phyloP scores from a whole-genome alignment of 1,140 invertebrate genomes.

The Danaus melanippus region DNA sequence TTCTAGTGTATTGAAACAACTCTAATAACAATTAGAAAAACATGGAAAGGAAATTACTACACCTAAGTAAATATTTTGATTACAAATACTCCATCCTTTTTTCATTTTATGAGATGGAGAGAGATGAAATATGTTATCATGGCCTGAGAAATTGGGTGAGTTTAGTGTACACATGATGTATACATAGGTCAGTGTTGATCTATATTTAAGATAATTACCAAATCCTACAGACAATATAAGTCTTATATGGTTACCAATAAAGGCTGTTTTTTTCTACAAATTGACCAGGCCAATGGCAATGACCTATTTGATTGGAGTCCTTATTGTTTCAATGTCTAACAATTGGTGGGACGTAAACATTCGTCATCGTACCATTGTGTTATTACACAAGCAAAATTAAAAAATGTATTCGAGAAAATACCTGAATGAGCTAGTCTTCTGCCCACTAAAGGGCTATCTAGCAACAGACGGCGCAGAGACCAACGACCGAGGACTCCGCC shows the following conservation, averaged over 20 bases:
- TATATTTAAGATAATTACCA: conserved; percentile 14
- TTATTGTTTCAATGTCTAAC: conserved; percentile 39
- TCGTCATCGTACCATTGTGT: conserved; percentile 1
- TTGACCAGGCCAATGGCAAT: conserved; percentile 29
- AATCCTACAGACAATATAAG: conserved; percentile 8
- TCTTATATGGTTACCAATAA: conserved; percentile 11
- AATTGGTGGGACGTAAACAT: conserved; percentile 41
- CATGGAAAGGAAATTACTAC: no score
- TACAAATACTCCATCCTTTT: no score
- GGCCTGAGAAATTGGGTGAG: no score
- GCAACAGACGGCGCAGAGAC: conserved; percentile 52
- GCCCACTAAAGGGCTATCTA: conserved; percentile 60
- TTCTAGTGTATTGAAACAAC: no score
- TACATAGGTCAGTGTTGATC: conserved; percentile 13
- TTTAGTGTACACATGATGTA: no score
- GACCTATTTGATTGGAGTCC: conserved; percentile 40
- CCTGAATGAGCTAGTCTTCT: conserved; percentile 63
- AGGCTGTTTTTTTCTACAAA: conserved; percentile 24
- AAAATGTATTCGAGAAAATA: conserved; percentile 19
- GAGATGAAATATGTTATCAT: no score
- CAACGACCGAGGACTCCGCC: conserved; percentile 60
- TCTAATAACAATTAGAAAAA: no score
- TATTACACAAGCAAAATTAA: neutral
- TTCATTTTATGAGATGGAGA: no score
- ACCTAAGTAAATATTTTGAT: no score